Conservation (phyloP, 2,113 vertebrate genomes). For the Sminthopsis crassicaudata region DNA sequence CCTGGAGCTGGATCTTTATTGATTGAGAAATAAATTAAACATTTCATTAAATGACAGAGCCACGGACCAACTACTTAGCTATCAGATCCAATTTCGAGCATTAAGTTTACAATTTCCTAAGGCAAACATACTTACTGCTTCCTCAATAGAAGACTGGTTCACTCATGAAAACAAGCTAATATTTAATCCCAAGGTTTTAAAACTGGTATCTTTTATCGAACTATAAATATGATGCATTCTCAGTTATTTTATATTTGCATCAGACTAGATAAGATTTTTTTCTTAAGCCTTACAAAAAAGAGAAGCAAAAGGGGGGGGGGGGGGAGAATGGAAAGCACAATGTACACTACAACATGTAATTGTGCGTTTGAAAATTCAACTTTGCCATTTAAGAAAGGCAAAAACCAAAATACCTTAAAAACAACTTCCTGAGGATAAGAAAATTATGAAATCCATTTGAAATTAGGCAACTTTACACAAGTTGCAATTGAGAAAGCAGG, state of each 20-base stretch:
- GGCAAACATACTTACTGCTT: conserved; percentile 84
- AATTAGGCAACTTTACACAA: conserved; percentile 63
- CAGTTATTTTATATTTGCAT: background rate
- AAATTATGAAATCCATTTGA: conserved; percentile 13
- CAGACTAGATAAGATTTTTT: background rate
- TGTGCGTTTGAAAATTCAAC: conserved; percentile 48
- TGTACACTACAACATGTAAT: conserved; percentile 9
- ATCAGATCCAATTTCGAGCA: conserved; percentile 60
- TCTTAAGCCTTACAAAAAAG: background rate
- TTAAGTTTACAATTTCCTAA: background rate
- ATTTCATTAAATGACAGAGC: conserved; percentile 86
- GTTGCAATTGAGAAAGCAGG: conserved; percentile 50
- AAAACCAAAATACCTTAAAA: conserved; percentile 7
- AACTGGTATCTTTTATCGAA: conserved; percentile 12
- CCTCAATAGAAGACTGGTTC: conserved; percentile 75
- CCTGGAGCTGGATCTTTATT: conserved; percentile 99
- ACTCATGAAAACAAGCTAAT: conserved; percentile 54
- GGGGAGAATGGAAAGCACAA: background rate
- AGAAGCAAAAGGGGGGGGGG: too few relatives aligned
- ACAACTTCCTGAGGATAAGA: conserved; percentile 50
- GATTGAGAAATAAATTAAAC: conserved; percentile 92
- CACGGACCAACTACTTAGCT: conserved; percentile 47
- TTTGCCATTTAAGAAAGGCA: conserved; percentile 10
- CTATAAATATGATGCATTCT: background rate
- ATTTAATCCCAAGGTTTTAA: conserved; percentile 46